Evolutionary conservation across 2,797 vertebrate genomes (phyloP), one percentile per base, ranked within the genome.

Genomic region (Cetoscarus ocellatus): DNA sequence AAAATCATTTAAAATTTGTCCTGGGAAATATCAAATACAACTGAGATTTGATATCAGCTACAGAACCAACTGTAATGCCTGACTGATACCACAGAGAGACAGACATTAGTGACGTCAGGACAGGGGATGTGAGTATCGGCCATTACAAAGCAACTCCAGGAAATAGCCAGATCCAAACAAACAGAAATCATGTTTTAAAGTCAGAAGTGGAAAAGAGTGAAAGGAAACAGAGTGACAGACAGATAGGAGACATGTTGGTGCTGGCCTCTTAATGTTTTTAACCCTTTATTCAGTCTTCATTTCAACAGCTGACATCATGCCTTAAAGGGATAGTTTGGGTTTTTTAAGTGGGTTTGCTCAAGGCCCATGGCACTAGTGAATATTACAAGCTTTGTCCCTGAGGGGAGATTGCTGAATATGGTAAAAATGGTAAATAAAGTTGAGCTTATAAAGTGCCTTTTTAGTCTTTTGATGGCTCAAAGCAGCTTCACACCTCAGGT

Each of bases 141-240:
- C 84, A 90, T 71, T 69, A 77, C 77, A 86, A 92, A 93, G 92
- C 92, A 64, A 75, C 58, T 73, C 76, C 61, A 80, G 69, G 61
- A 72, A 78, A 74, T 48, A 80, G 86, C 77, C 80, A 83, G 47
- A 67, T 69, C 57, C 75, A 77, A 81, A 90, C 71, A 73, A 40
- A 44, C 61, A 78, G 61, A 55, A 45, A 44, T 72, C 47, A 61
- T 62, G 58, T 39, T 63, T 55, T 66, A 72, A 82, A 56, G 40
- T 63, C 44, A 43, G 61, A 75, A 73, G 7, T 8, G 52, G 18
- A 87, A 73, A 47, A 55, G 43, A 51, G 36, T 73, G 53, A 83
- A 70, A 81, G 45, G 34, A 77, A 62, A 87, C 27, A 70, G 35
- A 88, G 61, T 27, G 54, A 83, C 19, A 64, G 62, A 83, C 13